Evolutionary conservation across 2,797 vertebrate genomes (phyloP).

Genomic region (Notamacropus eugenii): DNA sequence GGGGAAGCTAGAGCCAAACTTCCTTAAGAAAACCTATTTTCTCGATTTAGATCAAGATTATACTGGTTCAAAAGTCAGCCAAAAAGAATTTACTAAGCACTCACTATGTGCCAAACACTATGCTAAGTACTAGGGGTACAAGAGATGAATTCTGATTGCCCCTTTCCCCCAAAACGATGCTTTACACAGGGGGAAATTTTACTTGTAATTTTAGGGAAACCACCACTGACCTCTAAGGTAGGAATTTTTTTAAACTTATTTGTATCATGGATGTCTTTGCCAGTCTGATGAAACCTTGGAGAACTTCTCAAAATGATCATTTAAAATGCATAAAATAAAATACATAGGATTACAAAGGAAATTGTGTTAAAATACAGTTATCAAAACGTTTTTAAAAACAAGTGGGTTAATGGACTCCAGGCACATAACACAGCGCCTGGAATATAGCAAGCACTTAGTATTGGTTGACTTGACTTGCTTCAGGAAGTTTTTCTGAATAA

Average conservation of each 20-base stretch:
- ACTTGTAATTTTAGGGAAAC: not conserved
- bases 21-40: constrained; percentile 21
- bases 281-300: not conserved
- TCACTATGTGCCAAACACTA: not conserved
- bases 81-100: not conserved
- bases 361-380: not conserved
- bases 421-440: not conserved
- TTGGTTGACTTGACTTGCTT: not conserved
- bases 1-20: not conserved
- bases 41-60: not conserved
- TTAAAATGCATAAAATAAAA: not conserved
- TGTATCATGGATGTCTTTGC: not conserved
- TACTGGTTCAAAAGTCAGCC: not conserved
- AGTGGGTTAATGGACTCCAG: not conserved
- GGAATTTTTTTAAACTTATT: not conserved
- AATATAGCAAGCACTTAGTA: not conserved
- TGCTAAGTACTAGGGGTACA: not conserved
- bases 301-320: not conserved
- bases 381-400: not conserved
- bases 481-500: not conserved
- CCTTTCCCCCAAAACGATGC: not conserved
- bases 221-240: not conserved
- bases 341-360: not conserved
- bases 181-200: not conserved
- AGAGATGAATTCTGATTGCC: not conserved